Evolutionary conservation across 2,888 invertebrate genomes (phyloP).

Genomic region (Callyntrura sp.): DNA sequence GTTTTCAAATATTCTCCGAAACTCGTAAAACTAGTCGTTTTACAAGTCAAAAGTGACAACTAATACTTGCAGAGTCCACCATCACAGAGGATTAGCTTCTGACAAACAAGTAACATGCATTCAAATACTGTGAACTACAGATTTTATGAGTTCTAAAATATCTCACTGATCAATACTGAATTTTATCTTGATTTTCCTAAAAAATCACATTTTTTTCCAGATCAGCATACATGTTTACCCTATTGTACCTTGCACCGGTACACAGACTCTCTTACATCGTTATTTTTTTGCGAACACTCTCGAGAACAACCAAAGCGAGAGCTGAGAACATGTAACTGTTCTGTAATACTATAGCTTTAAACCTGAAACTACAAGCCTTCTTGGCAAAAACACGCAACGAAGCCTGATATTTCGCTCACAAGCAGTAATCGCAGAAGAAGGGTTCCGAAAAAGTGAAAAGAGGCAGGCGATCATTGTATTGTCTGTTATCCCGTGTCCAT

Average conservation of each 20-base stretch:
- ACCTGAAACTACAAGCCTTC: too few species aligned
- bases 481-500: too few species aligned
- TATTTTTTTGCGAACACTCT: background rate
- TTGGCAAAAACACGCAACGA: too few species aligned
- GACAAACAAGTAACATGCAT: constrained; percentile 58
- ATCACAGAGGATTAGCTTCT: constrained; percentile 73
- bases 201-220: constrained; percentile 24
- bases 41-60: constrained; percentile 77
- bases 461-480: too few species aligned
- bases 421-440: too few species aligned
- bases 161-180: constrained; percentile 58
- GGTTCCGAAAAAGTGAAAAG: too few species aligned
- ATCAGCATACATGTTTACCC: background rate
- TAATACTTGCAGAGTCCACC: constrained; percentile 64
- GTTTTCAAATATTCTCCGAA: constrained; percentile 73
- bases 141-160: constrained; percentile 50
- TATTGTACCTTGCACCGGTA: background rate
- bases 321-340: background rate
- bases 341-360: too few species aligned
- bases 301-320: background rate
- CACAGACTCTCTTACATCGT: background rate
- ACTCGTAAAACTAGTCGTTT: constrained; percentile 77
- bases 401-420: too few species aligned
- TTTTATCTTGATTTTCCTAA: constrained; percentile 58
- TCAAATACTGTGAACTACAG: constrained; percentile 2